These are phyloP conservation scores for Ciconia boyciana DNA, from an alignment of 2,113 vertebrate species.

Conservation along the genomic window DNA sequence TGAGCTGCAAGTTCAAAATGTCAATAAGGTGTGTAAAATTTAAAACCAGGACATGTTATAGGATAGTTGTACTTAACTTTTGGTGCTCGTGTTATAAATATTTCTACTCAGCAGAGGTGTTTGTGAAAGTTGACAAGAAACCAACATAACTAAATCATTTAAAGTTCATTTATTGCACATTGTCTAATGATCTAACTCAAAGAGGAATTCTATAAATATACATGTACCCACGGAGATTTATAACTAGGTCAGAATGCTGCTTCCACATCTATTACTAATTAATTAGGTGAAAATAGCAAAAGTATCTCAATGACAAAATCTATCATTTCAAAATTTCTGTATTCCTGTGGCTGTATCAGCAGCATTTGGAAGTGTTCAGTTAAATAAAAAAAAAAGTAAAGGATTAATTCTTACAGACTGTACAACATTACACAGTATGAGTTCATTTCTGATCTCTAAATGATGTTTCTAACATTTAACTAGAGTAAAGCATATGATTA, in stretches of 20 bases:
- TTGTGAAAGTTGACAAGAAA: slow-evolving; percentile 17
- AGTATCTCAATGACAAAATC: slow-evolving; percentile 57
- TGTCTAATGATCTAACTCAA: slow-evolving; percentile 51
- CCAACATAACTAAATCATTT: slow-evolving; percentile 15
- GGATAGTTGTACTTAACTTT: not conserved
- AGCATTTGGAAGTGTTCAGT: not conserved
- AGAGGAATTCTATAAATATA: slow-evolving; percentile 63
- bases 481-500: slow-evolving; percentile 27
- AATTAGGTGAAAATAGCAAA: slow-evolving; percentile 65
- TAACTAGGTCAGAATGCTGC: slow-evolving; percentile 67
- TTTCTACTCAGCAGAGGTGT: not conserved
- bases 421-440: not conserved
- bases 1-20: slow-evolving; percentile 50
- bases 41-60: not conserved
- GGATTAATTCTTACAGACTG: not conserved
- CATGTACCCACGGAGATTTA: slow-evolving; percentile 47
- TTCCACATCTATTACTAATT: slow-evolving; percentile 69
- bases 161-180: slow-evolving; percentile 39
- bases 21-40: slow-evolving; percentile 40
- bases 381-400: not conserved
- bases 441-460: slow-evolving; percentile 12
- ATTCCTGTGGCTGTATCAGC: not conserved
- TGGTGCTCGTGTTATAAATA: not conserved
- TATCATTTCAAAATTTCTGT: slow-evolving; percentile 25
- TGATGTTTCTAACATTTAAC: not conserved